A percentile compares a stretch with the other conserved stretches of the same genome.
Evolutionary conservation across 1,140 invertebrate species (phyloP).

Genomic region (Ladona fulva): DNA sequence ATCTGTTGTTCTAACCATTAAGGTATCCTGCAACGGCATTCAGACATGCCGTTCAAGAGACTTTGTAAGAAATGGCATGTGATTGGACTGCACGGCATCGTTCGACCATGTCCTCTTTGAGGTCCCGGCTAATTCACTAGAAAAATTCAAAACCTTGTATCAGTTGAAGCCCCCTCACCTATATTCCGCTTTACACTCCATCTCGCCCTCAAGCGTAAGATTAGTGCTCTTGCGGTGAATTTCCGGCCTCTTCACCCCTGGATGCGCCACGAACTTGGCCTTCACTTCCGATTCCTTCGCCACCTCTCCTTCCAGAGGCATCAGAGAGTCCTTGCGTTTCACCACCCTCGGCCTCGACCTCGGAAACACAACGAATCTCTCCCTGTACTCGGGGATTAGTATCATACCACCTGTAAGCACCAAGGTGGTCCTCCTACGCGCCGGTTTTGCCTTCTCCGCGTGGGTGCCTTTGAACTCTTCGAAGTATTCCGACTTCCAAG

Average conservation of each 20-base stretch:
- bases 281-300: background rate
- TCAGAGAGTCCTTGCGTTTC: background rate
- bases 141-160: no score
- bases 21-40: no score
- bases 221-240: background rate
- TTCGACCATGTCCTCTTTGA: no score
- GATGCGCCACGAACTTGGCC: background rate
- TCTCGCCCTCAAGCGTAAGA: background rate
- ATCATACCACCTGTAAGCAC: background rate
- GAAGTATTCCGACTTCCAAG: background rate
- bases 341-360: background rate
- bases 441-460: background rate
- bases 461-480: background rate
- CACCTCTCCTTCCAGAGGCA: background rate
- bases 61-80: no score
- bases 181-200: background rate
- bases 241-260: background rate
- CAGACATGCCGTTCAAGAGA: no score
- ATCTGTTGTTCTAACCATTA: no score
- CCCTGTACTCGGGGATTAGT: background rate
- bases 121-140: no score
- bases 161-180: no score
- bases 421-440: background rate
- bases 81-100: no score
- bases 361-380: conserved; percentile 4